Evolutionary conservation across 2,113 vertebrate genomes (phyloP).

Genomic region (Clarias magur): DNA sequence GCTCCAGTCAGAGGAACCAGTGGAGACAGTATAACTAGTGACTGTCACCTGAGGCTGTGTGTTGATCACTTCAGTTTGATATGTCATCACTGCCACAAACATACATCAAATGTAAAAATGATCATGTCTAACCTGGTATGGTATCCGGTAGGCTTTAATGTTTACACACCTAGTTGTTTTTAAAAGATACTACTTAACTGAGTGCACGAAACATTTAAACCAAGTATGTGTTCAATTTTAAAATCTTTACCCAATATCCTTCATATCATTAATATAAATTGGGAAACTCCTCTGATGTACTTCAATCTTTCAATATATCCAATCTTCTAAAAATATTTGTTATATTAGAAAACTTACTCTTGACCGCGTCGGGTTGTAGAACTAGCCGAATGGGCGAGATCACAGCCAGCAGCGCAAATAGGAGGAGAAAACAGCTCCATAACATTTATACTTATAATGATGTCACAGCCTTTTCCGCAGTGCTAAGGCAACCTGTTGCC

Average conservation of each 20-base stretch:
- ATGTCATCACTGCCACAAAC: constrained; percentile 64
- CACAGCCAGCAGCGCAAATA: not conserved
- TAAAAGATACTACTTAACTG: not conserved
- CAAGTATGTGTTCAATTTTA: not conserved
- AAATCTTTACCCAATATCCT: too few relatives aligned
- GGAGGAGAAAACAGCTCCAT: not conserved
- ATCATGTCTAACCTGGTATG: not conserved
- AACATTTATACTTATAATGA: constrained; percentile 40
- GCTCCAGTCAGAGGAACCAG: constrained; percentile 64
- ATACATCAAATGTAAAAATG: not conserved
- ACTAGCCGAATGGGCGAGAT: not conserved
- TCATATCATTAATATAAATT: not conserved
- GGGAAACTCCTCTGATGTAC: not conserved
- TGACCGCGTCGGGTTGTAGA: not conserved
- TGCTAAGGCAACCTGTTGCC: not conserved
- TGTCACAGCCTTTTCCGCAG: constrained; percentile 16
- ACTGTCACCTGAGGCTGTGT: constrained; percentile 67
- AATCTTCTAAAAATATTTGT: not conserved
- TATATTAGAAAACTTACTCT: not conserved
- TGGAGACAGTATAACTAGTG: constrained; percentile 62
- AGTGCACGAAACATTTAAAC: not conserved
- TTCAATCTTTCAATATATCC: not conserved
- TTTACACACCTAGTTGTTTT: not conserved
- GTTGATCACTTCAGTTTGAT: constrained; percentile 67
- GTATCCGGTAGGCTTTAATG: too few relatives aligned